These are phyloP conservation scores for Epistrophe grossulariae DNA, from an alignment of 2,888 invertebrate genomes.

Conservation along the genomic window DNA sequence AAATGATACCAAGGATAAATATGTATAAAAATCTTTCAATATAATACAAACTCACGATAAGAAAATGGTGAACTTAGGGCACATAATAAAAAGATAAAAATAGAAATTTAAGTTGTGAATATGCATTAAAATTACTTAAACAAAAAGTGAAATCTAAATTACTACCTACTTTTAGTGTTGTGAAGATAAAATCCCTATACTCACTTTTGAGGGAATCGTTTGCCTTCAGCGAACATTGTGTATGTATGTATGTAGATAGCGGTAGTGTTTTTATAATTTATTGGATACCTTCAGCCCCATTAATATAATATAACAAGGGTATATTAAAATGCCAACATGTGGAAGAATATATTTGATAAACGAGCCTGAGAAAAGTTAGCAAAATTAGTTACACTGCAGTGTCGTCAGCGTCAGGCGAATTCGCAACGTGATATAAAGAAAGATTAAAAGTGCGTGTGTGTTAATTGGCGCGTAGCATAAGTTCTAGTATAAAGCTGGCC, in stretches of 20 bases:
- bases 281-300: not conserved
- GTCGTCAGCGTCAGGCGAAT: not conserved
- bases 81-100: not conserved
- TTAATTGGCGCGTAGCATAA: constrained; percentile 71
- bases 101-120: constrained; percentile 52
- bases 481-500: constrained; percentile 80
- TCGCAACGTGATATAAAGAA: constrained; percentile 2
- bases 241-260: constrained; percentile 41
- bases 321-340: constrained; percentile 57
- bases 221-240: constrained; percentile 14
- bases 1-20: constrained; percentile 47
- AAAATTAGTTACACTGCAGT: constrained; percentile 4
- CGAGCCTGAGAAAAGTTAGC: constrained; percentile 37
- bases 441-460: not conserved
- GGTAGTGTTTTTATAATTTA: not conserved
- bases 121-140: constrained; percentile 61
- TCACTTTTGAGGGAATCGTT: constrained; percentile 23
- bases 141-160: constrained; percentile 40
- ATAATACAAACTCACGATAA: not conserved
- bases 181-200: constrained; percentile 29
- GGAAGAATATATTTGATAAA: constrained; percentile 28
- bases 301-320: not conserved
- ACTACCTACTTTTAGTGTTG: constrained; percentile 40
- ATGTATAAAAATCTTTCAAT: not conserved
- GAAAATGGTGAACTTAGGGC: not conserved